Percentiles rank a stretch among this genome's conserved stretches.
These are phyloP conservation scores for Harlomillsia oculata DNA, from an alignment of 1,140 invertebrate genomes.

Conservation along the genomic window DNA sequence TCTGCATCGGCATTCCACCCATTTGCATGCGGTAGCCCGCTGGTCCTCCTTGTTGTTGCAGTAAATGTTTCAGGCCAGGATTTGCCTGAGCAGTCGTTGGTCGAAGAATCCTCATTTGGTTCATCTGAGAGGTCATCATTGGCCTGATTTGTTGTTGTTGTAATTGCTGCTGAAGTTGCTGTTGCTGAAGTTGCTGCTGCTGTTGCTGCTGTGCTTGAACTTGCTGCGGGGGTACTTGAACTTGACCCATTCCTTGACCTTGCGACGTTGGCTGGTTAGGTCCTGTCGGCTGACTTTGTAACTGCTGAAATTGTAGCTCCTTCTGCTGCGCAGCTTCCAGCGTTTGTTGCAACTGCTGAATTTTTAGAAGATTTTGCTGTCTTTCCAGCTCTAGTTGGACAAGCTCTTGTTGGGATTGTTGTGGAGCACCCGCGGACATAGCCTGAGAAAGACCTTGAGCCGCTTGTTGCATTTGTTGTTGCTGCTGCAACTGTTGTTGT, in stretches of 20 bases:
- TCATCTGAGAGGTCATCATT: neutral
- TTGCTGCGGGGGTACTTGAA: conserved; percentile 21
- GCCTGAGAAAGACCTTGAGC: conserved; percentile 12
- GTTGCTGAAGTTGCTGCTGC: conserved; percentile 5
- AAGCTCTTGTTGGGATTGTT: conserved; percentile 41
- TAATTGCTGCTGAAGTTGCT: conserved; percentile 2
- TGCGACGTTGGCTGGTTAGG: conserved; percentile 9
- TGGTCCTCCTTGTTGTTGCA: conserved; percentile 30
- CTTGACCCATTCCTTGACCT: conserved; percentile 22
- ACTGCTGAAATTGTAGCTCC: conserved; percentile 29
- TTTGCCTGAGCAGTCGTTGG: conserved; percentile 20
- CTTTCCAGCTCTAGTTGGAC: conserved; percentile 49
- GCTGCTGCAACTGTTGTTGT: conserved; percentile 34
- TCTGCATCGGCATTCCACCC: neutral
- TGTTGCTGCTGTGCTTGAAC: conserved; percentile 7
- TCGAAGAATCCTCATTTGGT: conserved; percentile 12
- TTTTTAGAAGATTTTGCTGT: conserved; percentile 57
- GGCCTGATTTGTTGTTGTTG: conserved; percentile 7
- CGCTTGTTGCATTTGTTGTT: conserved; percentile 15
- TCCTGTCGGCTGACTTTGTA: conserved; percentile 20
- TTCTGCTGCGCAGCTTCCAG: conserved; percentile 46
- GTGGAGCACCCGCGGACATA: conserved; percentile 7
- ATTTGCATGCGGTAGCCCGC: conserved; percentile 17
- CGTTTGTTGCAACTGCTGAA: conserved; percentile 57
- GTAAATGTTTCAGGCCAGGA: conserved; percentile 34